phyloP scores from a whole-genome alignment of 2,797 vertebrate genomes.

The Halcyon badia region DNA sequence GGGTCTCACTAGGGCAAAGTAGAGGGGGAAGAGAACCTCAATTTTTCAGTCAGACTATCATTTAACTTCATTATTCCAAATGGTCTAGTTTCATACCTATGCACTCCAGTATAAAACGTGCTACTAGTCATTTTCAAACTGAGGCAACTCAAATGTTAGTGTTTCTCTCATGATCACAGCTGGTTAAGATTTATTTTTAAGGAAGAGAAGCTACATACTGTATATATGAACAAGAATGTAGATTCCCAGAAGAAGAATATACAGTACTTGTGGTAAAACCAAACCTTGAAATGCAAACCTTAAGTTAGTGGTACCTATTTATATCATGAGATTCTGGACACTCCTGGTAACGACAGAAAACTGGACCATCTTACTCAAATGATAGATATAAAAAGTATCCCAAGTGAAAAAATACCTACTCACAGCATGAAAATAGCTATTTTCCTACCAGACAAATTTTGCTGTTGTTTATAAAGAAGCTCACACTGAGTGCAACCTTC shows the following conservation, averaged over 20 bases:
- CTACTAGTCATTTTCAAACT: background rate
- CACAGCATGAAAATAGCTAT: background rate
- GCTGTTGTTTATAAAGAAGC: background rate
- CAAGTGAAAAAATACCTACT: background rate
- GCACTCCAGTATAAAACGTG: background rate
- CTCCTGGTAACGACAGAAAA: background rate
- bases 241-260: background rate
- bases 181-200: slow-evolving; percentile 9
- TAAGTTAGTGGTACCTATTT: background rate
- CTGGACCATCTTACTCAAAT: background rate
- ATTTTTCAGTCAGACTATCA: background rate
- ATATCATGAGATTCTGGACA: background rate
- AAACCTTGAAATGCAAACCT: background rate
- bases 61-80: background rate
- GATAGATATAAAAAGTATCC: background rate
- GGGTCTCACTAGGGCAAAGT: no score
- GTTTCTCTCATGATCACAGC: background rate
- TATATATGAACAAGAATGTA: background rate
- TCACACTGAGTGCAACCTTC: background rate
- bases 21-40: no score
- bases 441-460: background rate
- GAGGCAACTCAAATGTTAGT: background rate
- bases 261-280: no score
- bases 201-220: background rate
- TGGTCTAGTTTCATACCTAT: background rate